Percentiles rank a stretch among this genome's conserved stretches.
Conservation (phyloP, 2,113 vertebrate genomes). For the Ceratotherium simum region DNA sequence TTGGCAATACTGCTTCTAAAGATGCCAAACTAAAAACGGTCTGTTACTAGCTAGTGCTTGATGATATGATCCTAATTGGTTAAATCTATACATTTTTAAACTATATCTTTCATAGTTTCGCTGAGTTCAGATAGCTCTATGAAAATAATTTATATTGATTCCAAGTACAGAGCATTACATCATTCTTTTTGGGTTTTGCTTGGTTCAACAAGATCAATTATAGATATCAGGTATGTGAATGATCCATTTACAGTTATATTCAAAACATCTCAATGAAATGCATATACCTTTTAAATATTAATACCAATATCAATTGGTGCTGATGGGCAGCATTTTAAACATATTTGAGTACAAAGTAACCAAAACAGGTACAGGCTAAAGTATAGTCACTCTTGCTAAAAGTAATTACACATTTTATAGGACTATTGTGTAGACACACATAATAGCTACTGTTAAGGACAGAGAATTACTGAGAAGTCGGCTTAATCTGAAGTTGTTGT, state of each 20-base stretch:
- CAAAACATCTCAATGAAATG: conserved; percentile 17
- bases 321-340: conserved; percentile 33
- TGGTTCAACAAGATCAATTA: conserved; percentile 46
- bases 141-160: conserved; percentile 44
- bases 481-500: background rate
- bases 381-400: background rate
- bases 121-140: background rate
- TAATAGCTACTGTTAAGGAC: background rate
- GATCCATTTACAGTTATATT: conserved; percentile 12
- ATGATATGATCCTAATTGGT: background rate
- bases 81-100: background rate
- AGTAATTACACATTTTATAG: background rate
- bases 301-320: background rate
- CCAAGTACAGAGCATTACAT: background rate
- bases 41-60: background rate
- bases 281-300: conserved; percentile 22
- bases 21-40: background rate
- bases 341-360: background rate
- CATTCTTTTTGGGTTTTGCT: background rate
- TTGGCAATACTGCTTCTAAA: background rate
- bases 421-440: background rate
- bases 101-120: background rate
- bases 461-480: conserved; percentile 3
- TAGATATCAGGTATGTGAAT: background rate
- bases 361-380: background rate